Percentiles rank a stretch among this genome's conserved stretches.
phyloP scores from a whole-genome alignment of 2,888 invertebrate species.

The Aphidoletes aphidimyza region DNA sequence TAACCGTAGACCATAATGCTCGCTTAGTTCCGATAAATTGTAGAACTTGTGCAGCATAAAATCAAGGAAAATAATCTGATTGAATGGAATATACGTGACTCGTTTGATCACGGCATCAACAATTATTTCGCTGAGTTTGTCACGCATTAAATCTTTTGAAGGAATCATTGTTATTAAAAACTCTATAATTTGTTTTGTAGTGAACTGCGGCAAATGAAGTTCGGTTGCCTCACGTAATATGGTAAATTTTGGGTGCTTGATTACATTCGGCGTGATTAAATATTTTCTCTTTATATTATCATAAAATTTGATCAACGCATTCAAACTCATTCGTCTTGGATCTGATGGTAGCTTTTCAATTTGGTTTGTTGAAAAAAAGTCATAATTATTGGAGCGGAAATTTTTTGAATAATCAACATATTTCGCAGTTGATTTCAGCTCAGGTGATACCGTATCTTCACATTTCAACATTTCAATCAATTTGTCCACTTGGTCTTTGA shows the following conservation, averaged over 20 bases:
- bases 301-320: neutral
- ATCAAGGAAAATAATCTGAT: neutral
- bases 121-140: neutral
- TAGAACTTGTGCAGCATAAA: neutral
- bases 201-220: neutral
- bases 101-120: neutral
- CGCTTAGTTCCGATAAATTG: neutral
- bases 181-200: neutral
- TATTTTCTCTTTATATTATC: neutral
- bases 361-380: neutral
- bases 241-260: neutral
- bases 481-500: neutral
- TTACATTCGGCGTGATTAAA: neutral
- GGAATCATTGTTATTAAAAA: neutral
- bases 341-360: neutral
- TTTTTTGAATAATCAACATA: neutral
- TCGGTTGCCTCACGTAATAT: neutral
- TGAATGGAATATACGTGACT: neutral
- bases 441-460: neutral
- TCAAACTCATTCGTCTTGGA: neutral
- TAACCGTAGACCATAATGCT: neutral
- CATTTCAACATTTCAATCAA: neutral
- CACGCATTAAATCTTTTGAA: neutral
- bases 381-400: neutral
- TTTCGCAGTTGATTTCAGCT: too few relatives aligned